Conservation (phyloP, 2,113 vertebrate genomes). For the Typhlomys cinereus region DNA sequence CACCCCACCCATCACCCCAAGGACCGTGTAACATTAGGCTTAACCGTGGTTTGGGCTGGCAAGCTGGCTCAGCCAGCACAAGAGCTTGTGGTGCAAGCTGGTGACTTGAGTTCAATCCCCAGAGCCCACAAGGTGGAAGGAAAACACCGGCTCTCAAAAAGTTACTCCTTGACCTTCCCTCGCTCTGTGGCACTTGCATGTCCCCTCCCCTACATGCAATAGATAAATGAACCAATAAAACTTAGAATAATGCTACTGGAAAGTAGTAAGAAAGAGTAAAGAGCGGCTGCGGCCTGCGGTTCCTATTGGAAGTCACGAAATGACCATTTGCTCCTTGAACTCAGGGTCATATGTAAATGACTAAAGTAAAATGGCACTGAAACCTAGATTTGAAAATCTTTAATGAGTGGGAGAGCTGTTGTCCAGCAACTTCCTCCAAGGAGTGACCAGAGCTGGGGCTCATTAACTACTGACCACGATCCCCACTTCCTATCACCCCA, state of each 20-base stretch:
- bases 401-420: neutral
- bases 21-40: neutral
- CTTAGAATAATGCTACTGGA: neutral
- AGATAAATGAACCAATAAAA: too few relatives aligned
- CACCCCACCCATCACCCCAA: neutral
- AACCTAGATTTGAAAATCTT: neutral
- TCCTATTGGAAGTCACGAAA: neutral
- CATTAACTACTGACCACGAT: fast-evolving
- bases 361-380: neutral
- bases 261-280: neutral
- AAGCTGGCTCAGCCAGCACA: too few relatives aligned
- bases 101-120: too few relatives aligned
- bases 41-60: too few relatives aligned
- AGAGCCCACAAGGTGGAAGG: too few relatives aligned
- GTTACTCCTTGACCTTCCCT: too few relatives aligned
- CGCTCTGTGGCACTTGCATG: too few relatives aligned
- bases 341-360: fast-evolving
- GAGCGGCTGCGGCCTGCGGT: fast-evolving
- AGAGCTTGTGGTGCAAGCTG: too few relatives aligned
- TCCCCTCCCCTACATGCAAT: too few relatives aligned
- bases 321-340: neutral
- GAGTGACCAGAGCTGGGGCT: fast-evolving
- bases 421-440: fast-evolving
- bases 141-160: too few relatives aligned
- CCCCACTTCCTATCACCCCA: neutral